Evolutionary conservation across 2,888 invertebrate genomes (phyloP).

Genomic region (Meliscaeva auricollis): DNA sequence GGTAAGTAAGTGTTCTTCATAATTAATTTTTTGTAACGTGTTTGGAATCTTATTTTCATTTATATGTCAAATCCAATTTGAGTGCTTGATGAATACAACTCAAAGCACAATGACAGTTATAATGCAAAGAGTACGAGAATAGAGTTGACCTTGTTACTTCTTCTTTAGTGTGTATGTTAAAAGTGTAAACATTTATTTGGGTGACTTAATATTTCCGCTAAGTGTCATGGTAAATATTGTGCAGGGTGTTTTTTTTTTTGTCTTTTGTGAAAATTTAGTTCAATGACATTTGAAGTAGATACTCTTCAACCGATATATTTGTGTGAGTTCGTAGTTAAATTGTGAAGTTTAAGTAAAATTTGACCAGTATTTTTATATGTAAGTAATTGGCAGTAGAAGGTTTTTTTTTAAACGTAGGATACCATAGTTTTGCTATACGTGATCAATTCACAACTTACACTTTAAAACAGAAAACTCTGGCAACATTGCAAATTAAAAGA

Average conservation of each 20-base stretch:
- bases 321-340: no score
- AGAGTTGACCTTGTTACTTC: constrained; percentile 58
- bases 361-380: no score
- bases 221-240: constrained; percentile 26
- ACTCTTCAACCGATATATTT: no score
- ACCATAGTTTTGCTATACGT: no score
- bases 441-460: no score
- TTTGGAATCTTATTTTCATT: constrained; percentile 37
- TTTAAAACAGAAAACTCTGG: no score
- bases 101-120: constrained; percentile 3
- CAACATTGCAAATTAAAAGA: no score
- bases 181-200: constrained; percentile 27
- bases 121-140: not conserved
- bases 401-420: no score
- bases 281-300: no score
- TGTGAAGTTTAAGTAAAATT: no score
- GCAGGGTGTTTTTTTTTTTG: constrained; percentile 8
- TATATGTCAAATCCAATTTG: constrained; percentile 4
- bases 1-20: constrained; percentile 39
- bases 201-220: constrained; percentile 56
- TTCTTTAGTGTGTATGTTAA: constrained; percentile 4
- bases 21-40: constrained; percentile 31
- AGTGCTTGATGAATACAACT: not conserved
- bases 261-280: not conserved
- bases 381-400: no score